Percentiles rank a stretch among this genome's conserved stretches.
These are phyloP conservation scores for Eulithis prunata DNA, from an alignment of 2,888 invertebrate species.

Conservation along the genomic window DNA sequence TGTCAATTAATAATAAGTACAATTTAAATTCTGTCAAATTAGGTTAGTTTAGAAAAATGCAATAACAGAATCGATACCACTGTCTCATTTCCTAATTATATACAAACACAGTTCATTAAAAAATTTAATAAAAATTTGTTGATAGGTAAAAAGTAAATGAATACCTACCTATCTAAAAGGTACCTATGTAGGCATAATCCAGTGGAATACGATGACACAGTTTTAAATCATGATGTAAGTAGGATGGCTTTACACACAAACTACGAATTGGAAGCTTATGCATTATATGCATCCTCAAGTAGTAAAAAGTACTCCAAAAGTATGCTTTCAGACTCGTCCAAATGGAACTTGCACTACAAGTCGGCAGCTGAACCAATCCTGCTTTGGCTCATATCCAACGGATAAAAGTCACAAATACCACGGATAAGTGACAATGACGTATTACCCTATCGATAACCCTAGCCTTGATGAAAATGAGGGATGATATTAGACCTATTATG, in stretches of 20 bases:
- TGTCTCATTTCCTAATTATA: too few relatives aligned
- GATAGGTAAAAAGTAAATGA: too few relatives aligned
- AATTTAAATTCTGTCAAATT: too few relatives aligned
- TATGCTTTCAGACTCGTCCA: slow-evolving; percentile 51
- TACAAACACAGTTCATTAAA: too few relatives aligned
- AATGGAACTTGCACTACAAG: slow-evolving; percentile 53
- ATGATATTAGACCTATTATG: not conserved
- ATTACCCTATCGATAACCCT: slow-evolving; percentile 46
- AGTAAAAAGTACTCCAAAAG: slow-evolving; percentile 12
- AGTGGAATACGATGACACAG: not conserved
- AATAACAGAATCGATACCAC: too few relatives aligned
- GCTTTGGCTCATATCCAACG: slow-evolving; percentile 63
- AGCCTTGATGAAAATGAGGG: slow-evolving; percentile 18
- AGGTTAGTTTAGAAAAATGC: too few relatives aligned
- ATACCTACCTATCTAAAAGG: too few relatives aligned
- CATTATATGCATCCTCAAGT: slow-evolving; percentile 21
- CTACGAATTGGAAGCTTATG: slow-evolving; percentile 23
- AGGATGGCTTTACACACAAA: not conserved
- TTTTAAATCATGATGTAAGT: not conserved
- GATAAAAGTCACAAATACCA: slow-evolving; percentile 63
- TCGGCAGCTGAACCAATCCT: slow-evolving; percentile 53
- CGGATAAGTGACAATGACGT: slow-evolving; percentile 46
- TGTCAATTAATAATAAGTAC: too few relatives aligned
- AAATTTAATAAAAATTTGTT: too few relatives aligned
- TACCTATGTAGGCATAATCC: too few relatives aligned